phyloP scores from a whole-genome alignment of 2,113 vertebrate genomes.

The Hippocampus abdominalis region DNA sequence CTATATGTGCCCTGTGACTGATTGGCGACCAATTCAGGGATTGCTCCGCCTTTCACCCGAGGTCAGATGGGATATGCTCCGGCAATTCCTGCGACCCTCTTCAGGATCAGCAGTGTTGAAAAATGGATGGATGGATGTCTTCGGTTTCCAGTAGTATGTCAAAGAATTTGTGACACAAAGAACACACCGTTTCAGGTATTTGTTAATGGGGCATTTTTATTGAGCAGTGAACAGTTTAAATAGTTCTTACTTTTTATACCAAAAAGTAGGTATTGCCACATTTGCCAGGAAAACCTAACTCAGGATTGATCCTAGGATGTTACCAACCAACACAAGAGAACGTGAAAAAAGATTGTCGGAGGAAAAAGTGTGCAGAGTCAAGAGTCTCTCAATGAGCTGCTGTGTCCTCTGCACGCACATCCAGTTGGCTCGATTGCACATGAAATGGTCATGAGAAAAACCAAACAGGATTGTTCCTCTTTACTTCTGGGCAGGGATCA shows the following conservation, averaged over 20 bases:
- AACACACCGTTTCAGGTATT: slow-evolving; percentile 16
- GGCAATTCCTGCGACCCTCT: no score
- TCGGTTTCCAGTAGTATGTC: no score
- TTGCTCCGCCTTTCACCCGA: no score
- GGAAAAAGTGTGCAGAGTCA: slow-evolving; percentile 57
- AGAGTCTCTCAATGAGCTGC: slow-evolving; percentile 65
- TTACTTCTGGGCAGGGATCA: slow-evolving; percentile 95
- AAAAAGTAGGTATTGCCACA: slow-evolving; percentile 66
- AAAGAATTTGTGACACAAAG: slow-evolving; percentile 9
- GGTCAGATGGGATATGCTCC: no score
- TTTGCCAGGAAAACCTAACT: slow-evolving; percentile 51
- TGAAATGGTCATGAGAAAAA: slow-evolving; percentile 48
- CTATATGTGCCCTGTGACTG: no score
- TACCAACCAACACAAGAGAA: slow-evolving; percentile 62
- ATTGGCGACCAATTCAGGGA: no score
- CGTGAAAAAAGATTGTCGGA: slow-evolving; percentile 38
- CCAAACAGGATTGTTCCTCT: slow-evolving; percentile 42
- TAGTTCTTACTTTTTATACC: slow-evolving; percentile 63
- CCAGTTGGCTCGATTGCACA: slow-evolving; percentile 47
- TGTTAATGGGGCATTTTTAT: slow-evolving; percentile 72
- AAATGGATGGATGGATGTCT: no score
- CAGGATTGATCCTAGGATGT: slow-evolving; percentile 74
- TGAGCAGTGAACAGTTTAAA: slow-evolving; percentile 57
- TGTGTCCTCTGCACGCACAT: slow-evolving; percentile 48
- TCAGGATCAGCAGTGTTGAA: no score